These are phyloP conservation scores for Vombatus ursinus DNA, from an alignment of 2,113 vertebrate genomes.

Conservation along the genomic window DNA sequence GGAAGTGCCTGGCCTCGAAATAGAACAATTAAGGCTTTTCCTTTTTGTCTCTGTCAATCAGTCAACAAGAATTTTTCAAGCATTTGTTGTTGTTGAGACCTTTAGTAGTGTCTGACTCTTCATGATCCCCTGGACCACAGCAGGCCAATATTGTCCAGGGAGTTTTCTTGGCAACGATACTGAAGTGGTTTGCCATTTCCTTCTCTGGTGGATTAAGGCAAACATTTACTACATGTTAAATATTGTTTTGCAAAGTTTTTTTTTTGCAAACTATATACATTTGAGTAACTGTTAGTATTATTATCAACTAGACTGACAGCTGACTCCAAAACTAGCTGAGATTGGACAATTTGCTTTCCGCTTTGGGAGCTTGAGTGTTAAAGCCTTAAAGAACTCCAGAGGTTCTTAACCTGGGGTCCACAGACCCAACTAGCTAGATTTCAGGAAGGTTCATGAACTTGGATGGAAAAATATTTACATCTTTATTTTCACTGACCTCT, in stretches of 20 bases:
- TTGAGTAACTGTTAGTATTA: background rate
- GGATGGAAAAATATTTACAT: background rate
- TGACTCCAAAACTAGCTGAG: background rate
- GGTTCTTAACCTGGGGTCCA: background rate
- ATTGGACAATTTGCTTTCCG: background rate
- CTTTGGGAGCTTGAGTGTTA: background rate
- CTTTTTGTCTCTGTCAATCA: background rate
- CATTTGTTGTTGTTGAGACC: background rate
- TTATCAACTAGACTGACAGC: background rate
- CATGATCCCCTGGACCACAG: background rate
- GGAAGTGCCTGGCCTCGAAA: background rate
- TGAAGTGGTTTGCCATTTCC: background rate
- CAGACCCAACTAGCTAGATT: background rate
- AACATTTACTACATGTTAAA: background rate
- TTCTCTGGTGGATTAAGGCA: background rate
- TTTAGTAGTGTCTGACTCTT: background rate
- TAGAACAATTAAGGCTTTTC: background rate
- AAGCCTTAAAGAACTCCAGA: background rate
- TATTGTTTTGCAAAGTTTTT: background rate
- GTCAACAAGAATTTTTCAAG: background rate
- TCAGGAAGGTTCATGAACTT: background rate
- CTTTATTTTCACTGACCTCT: background rate
- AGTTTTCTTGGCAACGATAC: background rate
- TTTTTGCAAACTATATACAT: background rate
- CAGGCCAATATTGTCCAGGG: background rate